Conservation (phyloP, 2,888 invertebrate species). For the Portevinia maculata region DNA sequence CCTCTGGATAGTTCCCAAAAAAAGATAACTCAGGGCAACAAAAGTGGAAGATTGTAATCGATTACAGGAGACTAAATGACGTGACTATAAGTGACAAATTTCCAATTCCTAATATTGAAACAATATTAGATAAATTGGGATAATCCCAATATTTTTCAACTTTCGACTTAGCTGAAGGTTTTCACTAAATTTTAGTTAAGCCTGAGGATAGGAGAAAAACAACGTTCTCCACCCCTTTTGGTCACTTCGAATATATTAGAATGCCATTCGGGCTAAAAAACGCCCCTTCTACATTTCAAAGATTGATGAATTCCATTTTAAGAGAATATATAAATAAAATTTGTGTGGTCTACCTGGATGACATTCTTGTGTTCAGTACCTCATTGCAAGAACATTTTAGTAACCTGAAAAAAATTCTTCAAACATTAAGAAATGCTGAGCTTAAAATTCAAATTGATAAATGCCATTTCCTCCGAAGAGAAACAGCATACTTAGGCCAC, state of each 20-base stretch:
- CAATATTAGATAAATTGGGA: constrained; percentile 67
- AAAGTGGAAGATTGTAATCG: constrained; percentile 71
- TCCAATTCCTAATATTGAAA: constrained; percentile 66
- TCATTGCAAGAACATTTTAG: no score
- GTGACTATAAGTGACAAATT: constrained; percentile 67
- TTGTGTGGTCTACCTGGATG: no score
- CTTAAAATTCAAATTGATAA: constrained; percentile 67
- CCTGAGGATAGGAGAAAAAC: constrained; percentile 63
- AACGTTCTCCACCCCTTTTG: constrained; percentile 55
- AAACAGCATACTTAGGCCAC: constrained; percentile 73
- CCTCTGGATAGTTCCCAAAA: constrained; percentile 73
- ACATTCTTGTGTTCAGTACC: no score
- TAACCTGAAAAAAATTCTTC: constrained; percentile 24
- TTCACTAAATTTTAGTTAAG: constrained; percentile 63
- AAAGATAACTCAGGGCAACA: constrained; percentile 60
- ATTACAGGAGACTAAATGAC: constrained; percentile 66
- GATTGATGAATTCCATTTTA: no score
- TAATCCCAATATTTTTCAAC: constrained; percentile 64
- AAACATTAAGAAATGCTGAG: constrained; percentile 50
- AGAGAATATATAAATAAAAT: no score
- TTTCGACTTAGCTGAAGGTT: constrained; percentile 62
- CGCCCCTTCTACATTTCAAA: no score
- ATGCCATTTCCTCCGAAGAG: constrained; percentile 29
- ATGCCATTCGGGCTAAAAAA: no score
- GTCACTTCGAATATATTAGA: constrained; percentile 30